Conservation (phyloP, 2,888 invertebrate genomes). For the Calephelis perditalis region DNA sequence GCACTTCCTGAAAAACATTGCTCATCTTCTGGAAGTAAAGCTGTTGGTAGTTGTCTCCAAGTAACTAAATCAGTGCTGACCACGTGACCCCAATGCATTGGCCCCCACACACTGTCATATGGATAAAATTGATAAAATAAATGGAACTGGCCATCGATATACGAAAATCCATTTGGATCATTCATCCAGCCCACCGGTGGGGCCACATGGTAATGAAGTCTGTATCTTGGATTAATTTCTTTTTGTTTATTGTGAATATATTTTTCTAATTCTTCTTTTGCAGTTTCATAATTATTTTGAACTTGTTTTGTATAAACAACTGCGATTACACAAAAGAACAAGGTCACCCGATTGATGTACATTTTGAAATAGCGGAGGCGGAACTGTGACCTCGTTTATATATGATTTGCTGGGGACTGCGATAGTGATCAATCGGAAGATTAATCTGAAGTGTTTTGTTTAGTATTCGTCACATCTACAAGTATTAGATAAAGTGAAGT, state of each 20-base stretch:
- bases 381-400: conserved; percentile 1
- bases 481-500: not conserved
- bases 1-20: conserved; percentile 71
- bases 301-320: conserved; percentile 3
- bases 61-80: conserved; percentile 63
- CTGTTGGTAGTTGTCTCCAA: conserved; percentile 70
- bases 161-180: conserved; percentile 77
- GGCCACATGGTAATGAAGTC: conserved; percentile 56
- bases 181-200: conserved; percentile 77
- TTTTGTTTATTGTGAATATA: conserved; percentile 50
- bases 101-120: conserved; percentile 59
- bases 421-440: conserved; percentile 4
- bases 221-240: conserved; percentile 54
- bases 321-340: conserved; percentile 5
- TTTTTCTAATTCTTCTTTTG: conserved; percentile 44
- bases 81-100: conserved; percentile 77
- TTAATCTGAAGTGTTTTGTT: conserved; percentile 3
- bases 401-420: conserved; percentile 2
- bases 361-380: conserved; percentile 1
- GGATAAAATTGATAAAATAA: conserved; percentile 76
- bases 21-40: conserved; percentile 63
- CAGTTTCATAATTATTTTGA: conserved; percentile 32
- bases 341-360: conserved; percentile 2
- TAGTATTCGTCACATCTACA: not conserved
- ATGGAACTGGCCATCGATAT: conserved; percentile 69